Percentiles rank a stretch among this genome's conserved stretches.
Evolutionary conservation across 2,888 invertebrate genomes (phyloP).

Genomic region (Sipha maydis): DNA sequence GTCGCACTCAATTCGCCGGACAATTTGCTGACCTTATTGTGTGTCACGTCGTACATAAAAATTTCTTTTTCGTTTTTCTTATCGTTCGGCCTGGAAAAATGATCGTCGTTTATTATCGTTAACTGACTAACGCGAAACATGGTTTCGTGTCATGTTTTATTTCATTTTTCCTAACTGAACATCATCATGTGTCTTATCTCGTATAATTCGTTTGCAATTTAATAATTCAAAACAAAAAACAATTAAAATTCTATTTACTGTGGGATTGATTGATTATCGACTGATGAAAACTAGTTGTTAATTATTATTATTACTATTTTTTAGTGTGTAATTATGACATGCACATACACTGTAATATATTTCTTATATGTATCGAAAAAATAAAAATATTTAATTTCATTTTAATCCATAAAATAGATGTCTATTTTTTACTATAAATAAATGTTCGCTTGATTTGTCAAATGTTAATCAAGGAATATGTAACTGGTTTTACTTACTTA

Average conservation of each 20-base stretch:
- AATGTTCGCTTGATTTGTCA: neutral
- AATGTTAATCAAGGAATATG: neutral
- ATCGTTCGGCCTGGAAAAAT: constrained; percentile 56
- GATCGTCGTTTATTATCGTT: neutral
- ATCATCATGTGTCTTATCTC: too few species aligned
- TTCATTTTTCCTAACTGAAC: neutral
- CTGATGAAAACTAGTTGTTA: too few species aligned
- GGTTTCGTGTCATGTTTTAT: neutral
- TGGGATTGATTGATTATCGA: too few species aligned
- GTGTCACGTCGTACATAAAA: constrained; percentile 85
- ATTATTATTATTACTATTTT: too few species aligned
- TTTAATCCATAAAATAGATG: neutral
- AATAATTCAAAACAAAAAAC: too few species aligned
- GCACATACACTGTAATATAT: too few species aligned
- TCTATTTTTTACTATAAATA: neutral
- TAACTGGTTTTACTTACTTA: constrained; percentile 73
- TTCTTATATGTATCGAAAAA: too few species aligned
- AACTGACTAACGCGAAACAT: neutral
- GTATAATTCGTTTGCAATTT: too few species aligned
- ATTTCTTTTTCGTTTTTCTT: constrained; percentile 77
- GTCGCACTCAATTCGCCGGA: constrained; percentile 84
- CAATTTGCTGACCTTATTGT: constrained; percentile 79
- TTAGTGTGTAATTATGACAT: too few species aligned
- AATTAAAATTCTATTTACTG: too few species aligned
- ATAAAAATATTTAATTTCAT: neutral